Percentiles rank a stretch among this genome's conserved stretches.
Conservation (phyloP, 2,113 vertebrate species). For the Neogobius melanostomus region DNA sequence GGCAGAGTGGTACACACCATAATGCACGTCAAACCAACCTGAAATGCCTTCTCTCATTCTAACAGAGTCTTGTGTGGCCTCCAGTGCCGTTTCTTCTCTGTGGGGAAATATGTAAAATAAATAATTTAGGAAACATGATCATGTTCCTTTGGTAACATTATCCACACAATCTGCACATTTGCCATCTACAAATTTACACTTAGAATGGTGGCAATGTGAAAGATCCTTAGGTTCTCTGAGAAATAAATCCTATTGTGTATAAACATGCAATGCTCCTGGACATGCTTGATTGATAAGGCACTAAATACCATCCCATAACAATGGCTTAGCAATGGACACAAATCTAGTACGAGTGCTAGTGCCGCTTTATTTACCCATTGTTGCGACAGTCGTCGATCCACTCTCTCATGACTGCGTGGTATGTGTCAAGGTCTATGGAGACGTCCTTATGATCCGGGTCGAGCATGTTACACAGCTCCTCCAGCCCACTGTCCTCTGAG, state of each 20-base stretch:
- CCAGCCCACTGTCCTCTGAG: conserved; percentile 82
- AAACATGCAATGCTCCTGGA: too few species aligned
- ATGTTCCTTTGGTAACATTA: too few species aligned
- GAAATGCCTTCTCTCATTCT: conserved; percentile 64
- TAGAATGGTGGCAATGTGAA: too few species aligned
- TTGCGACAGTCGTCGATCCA: conserved; percentile 84
- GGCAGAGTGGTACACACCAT: neutral
- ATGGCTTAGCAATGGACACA: too few species aligned
- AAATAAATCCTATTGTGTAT: too few species aligned
- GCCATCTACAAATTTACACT: too few species aligned
- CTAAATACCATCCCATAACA: too few species aligned
- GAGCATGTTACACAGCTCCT: conserved; percentile 86
- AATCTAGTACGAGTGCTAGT: neutral
- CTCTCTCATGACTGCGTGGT: conserved; percentile 83
- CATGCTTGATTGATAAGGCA: too few species aligned
- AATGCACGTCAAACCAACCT: conserved; percentile 43
- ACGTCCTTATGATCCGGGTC: conserved; percentile 85
- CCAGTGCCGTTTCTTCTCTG: conserved; percentile 58
- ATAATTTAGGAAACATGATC: neutral
- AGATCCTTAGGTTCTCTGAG: too few species aligned
- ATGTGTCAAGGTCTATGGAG: conserved; percentile 84
- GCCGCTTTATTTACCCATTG: conserved; percentile 69
- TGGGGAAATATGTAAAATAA: conserved; percentile 12
- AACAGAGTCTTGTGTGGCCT: conserved; percentile 59
- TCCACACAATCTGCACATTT: too few species aligned